Base-by-base conservation (phyloP, 2,888 invertebrate genomes). In the Coelopa pilipes region DNA sequence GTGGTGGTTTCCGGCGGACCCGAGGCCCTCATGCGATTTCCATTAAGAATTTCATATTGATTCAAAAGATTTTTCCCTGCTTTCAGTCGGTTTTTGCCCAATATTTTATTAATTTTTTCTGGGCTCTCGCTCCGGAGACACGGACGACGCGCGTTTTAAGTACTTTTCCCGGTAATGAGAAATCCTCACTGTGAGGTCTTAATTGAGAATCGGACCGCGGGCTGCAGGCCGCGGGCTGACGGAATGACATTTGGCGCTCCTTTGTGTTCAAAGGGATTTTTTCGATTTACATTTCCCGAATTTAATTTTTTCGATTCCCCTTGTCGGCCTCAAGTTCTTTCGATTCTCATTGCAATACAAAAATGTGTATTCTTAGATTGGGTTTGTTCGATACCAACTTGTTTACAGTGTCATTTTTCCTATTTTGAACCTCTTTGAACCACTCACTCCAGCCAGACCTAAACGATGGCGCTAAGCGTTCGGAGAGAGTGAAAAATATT, bases 11-110 rank as follows among this genome's bases (percentile, higher is more conserved):
- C 19, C 57, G 55, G 53, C 53, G 55, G 59, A 45, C 70, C 24
- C 34, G 34, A 34, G 4, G 2, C 4, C 34, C 7, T 34, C 7
- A 70, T 71, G 65, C 55, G 49, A 71, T 45, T 65, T 63, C 71
- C 63, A 71, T 71, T 71, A 71, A 71, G 55, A 49, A 60, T 70
- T 63, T 63, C 71, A 71, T 71, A 71, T 71, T 71, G 71, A 71
- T 71, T 71, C 53, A 55, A 45, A 34, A 62, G 62, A 62, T 49
- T 70, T 62, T 53, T 65, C 19, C 45, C 24, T 9, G 47, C 60
- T 70, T 60, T 70, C 21, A 24, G 46, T 24, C 21, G 47, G 47
- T 65, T 19, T 12, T 66, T 15, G 53, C 34, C 53, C 53, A 60
- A 13, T 21, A 17, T 60, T 62, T 62, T 34, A 9, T 10, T 24